Base-by-base conservation (phyloP, 2,797 vertebrate genomes). In the Hybognathus amarus region DNA sequence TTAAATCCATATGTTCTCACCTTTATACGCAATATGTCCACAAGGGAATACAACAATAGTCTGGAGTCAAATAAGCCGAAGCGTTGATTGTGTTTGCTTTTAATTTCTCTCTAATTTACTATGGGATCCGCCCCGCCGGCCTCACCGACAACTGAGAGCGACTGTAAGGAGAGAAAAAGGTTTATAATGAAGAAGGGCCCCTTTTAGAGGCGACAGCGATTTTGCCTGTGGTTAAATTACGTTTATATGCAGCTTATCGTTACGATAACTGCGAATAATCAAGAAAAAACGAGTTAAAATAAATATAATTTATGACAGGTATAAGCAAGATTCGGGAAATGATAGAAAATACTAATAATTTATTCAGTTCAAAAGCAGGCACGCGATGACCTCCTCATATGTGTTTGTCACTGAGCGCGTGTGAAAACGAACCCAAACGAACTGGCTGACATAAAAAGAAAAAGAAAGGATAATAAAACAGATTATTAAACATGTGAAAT, bases 111-210 rank as follows among this genome's bases (percentile, higher is more conserved):
- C 91, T 42, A 89, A 89, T 90, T 87, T 87, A 84, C 67, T 89
- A 88, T 93, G 91, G 92, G 94, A 94, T 94, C 94, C 94, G 94
- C 95, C 94, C 95, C 93, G 94, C 94, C 95, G 93, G 95, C 93
- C 94, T 94, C 94, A 94, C 94, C 94, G 94, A 95, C 94, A 95
- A 95, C 94, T 95, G 94, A 95, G 95, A 94, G 89, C 85, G 93
- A 91, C 84, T 84, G 86, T 90, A 81, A 87, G 91, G 86, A 84
- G 87, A 91, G 90, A 89, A 75, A 90, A 91, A 87, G 89, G 93
- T 94, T 95, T 95, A 95, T 95, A 93, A 93, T 89, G 84, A 83
- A 86, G 80, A 90, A 89, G 90, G 92, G 90, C 92, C 92, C 75
- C 74, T 10, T 33, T 87, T 88, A 81, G 38, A 87, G 92, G 80